Evolutionary conservation across 2,888 invertebrate genomes (phyloP).

Genomic region (Cheilosia soror): DNA sequence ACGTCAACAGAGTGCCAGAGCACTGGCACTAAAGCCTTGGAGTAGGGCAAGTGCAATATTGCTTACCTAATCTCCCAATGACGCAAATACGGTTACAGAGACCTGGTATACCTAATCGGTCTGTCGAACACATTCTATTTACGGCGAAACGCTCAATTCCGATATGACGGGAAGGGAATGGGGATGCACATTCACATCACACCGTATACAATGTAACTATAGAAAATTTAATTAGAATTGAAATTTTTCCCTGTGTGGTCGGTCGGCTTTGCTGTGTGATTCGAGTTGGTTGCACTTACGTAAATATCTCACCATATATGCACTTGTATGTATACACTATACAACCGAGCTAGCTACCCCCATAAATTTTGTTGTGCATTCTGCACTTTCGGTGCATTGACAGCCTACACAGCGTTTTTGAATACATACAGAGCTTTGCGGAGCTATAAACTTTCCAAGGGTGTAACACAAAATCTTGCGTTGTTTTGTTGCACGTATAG

Average conservation of each 20-base stretch:
- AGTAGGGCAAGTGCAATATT: conserved; percentile 49
- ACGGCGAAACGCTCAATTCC: conserved; percentile 32
- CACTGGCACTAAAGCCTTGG: conserved; percentile 44
- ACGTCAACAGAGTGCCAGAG: conserved; percentile 18
- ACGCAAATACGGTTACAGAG: conserved; percentile 23
- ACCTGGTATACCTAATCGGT: conserved; percentile 7
- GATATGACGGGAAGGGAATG: neutral
- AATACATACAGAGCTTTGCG: conserved; percentile 38
- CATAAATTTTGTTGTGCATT: conserved; percentile 30
- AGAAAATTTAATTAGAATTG: conserved; percentile 64
- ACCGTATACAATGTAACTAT: conserved; percentile 19
- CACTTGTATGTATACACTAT: neutral
- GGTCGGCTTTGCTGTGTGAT: conserved; percentile 15
- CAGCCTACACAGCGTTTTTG: conserved; percentile 36
- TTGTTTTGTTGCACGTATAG: neutral
- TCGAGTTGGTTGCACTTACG: conserved; percentile 57
- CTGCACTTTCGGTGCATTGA: conserved; percentile 59
- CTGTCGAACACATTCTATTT: conserved; percentile 56
- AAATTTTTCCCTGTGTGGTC: conserved; percentile 51
- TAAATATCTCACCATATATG: conserved; percentile 50
- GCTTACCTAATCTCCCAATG: conserved; percentile 56
- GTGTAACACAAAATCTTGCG: neutral
- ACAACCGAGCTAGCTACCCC: conserved; percentile 32
- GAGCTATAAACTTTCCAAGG: conserved; percentile 15
- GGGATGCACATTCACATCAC: conserved; percentile 34